Base-by-base conservation (phyloP, 2,888 invertebrate genomes). In the Morinoia aosen region DNA sequence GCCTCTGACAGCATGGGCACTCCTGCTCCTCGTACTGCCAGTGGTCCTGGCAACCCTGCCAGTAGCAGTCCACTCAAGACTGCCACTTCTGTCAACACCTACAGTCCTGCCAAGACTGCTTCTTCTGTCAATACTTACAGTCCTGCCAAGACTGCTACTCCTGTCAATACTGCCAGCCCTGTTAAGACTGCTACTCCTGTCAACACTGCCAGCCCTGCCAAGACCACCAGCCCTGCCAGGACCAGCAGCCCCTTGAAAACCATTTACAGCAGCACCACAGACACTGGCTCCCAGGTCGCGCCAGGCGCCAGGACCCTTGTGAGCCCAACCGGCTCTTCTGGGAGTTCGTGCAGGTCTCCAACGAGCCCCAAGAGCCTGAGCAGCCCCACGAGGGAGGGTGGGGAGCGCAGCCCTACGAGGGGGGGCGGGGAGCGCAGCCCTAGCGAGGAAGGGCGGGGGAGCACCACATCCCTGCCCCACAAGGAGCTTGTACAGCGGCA, bases 401-500 rank as follows among this genome's bases (percentile, higher is more conserved):
- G 48, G 88, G 88, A n/a, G 2, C 95, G 2, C 33, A 97, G 96
- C 88, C 97, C 98, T 33, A 98, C 96, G 98, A 98, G 10, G 98
- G 98, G 95, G 98, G 98, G 97, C 98, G 98, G 0, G 88, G 88
- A n/a, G 2, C 95, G 2, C 33, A 97, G 96, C 88, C 97, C 98
- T 33, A 98, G 98, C 96, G 98, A 98, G 10, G 98, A 98, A 95
- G 98, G 98, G 97, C 98, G 98, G 0, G 98, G 98, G 97, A 98
- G 98, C 97, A 98, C 98, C 7, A 98, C n/a, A 3, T 1, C 11
- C 1, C 96, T 96, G 61, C 96, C 96, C 39, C 96, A 96, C 96
- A 98, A 98, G 97, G 98, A 99, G 97, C 97, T 99, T 95, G 99
- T 99, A 97, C 99, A 98, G 97, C 98, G 99, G 97, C 99, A 99